phyloP scores from a whole-genome alignment of 2,113 vertebrate genomes.

The Sakesphorus luctuosus region DNA sequence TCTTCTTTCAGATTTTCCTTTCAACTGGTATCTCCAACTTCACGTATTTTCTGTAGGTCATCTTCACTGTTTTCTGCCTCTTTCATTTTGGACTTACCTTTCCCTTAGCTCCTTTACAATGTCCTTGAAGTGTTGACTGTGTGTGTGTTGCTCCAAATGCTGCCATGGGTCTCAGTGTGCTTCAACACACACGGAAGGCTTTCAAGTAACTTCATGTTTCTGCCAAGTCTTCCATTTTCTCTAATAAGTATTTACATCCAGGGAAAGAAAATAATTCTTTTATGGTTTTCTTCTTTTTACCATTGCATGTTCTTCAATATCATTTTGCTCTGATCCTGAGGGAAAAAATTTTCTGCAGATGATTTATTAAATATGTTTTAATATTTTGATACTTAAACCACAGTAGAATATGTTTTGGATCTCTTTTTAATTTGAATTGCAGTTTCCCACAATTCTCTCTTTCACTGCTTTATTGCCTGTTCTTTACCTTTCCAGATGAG shows the following conservation, averaged over 20 bases:
- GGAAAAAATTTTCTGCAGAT: neutral
- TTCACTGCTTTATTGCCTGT: neutral
- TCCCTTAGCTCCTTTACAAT: neutral
- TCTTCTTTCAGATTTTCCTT: neutral
- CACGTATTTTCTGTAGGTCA: neutral
- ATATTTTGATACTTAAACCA: neutral
- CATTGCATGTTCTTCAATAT: accelerated
- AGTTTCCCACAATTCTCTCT: neutral
- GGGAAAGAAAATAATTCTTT: neutral
- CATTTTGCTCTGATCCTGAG: neutral
- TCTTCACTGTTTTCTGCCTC: neutral
- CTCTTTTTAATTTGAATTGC: neutral
- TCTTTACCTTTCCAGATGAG: neutral
- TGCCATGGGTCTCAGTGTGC: neutral
- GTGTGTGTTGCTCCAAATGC: neutral
- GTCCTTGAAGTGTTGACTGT: neutral
- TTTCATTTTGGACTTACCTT: neutral
- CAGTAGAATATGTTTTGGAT: neutral
- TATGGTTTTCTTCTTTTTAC: neutral
- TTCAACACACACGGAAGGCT: neutral
- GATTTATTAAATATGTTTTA: neutral
- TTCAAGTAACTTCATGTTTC: neutral
- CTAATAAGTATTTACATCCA: neutral
- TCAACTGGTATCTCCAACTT: neutral
- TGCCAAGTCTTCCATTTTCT: neutral